These are phyloP conservation scores for Tamandua tetradactyla DNA, from an alignment of 2,797 vertebrate species.

Conservation along the genomic window DNA sequence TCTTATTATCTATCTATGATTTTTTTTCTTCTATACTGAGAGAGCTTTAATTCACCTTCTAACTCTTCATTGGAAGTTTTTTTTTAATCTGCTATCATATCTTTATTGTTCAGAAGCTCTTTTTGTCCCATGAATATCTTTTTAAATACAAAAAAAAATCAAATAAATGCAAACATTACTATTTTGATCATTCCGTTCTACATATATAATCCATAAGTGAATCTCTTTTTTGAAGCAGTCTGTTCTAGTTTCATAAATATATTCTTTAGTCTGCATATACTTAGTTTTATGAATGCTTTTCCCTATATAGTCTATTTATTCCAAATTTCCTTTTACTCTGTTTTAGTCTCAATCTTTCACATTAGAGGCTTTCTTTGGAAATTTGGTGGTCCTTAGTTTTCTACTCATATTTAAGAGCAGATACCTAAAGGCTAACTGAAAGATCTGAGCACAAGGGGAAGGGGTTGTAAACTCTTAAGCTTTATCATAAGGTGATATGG, in stretches of 20 bases:
- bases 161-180: no score
- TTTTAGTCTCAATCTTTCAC: not conserved
- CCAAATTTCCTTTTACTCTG: not conserved
- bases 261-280: conserved; percentile 4
- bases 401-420: not conserved
- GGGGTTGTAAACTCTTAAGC: not conserved
- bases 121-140: not conserved
- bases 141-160: no score
- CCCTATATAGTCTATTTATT: not conserved
- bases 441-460: not conserved
- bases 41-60: conserved; percentile 25
- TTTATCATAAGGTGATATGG: not conserved
- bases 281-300: not conserved
- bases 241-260: not conserved
- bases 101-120: conserved; percentile 30
- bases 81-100: not conserved
- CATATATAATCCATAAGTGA: no score
- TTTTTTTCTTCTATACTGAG: not conserved
- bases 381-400: not conserved
- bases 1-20: not conserved
- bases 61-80: not conserved
- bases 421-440: not conserved
- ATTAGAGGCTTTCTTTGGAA: not conserved
- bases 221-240: conserved; percentile 24
- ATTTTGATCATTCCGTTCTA: no score